Base-by-base conservation (phyloP, 53 echinoderm and acorn worm species). In the Crossaster papposus region DNA sequence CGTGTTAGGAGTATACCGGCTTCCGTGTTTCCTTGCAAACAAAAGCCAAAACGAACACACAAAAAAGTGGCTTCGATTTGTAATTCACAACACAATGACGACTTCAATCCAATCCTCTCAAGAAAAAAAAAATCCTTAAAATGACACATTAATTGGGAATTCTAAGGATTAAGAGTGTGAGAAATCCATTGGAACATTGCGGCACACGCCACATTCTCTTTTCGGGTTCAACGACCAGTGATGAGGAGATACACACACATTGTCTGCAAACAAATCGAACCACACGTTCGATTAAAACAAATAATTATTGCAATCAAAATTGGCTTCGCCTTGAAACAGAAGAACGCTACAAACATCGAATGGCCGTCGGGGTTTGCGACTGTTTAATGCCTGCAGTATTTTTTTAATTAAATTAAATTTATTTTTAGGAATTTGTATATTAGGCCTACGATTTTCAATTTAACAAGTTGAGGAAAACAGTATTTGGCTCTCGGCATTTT, bases 31-130 rank as follows among this genome's bases (percentile, higher is more conserved):
- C 71, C 22, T 29, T 52, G 52, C 72, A 72, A 72, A 84, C 84
- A 84, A 84, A 84, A 84, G 70, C 36, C 34, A 3, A n/a, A n/a
- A n/a, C 5, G 26, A 23, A 3, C 13, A 28, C 28, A 70, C 63
- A 63, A 24, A 82, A 82, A 82, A 82, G 82, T 82, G 82, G 68
- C 82, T 44, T 37, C 35, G 82, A 82, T 63, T 65, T 82, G 30
- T 24, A 31, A 26, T 78, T 31, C 51, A 58, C 2, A 44, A 10
- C 53, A 51, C 7, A 70, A 82, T 82, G 20, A 73, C 74, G 82
- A 37, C 82, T 63, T 81, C 68, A 44, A 44, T 44, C 84, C 11
- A 84, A 70, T 84, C 73, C n/a, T n/a, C n/a, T n/a, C n/a, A n/a
- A n/a, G n/a, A n/a, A n/a, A n/a, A n/a, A n/a, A n/a, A n/a, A n/a